These are phyloP conservation scores for Crotalus viridis DNA, from an alignment of 2,113 vertebrate genomes.

Conservation along the genomic window DNA sequence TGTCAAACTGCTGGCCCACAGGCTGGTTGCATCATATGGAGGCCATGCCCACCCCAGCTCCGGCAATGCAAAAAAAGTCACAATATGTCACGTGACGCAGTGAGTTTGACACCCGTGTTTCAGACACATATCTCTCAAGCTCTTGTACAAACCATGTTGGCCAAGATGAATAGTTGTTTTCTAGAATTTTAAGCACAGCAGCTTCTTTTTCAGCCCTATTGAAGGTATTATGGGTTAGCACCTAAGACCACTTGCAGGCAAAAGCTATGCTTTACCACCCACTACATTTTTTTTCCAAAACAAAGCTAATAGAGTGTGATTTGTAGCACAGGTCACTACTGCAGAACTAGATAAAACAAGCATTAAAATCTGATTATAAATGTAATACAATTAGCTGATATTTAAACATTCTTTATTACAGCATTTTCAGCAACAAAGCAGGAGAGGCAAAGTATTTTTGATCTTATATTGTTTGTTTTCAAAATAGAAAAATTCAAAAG, in stretches of 20 bases:
- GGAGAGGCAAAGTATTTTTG: neutral
- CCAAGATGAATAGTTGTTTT: neutral
- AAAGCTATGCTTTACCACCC: neutral
- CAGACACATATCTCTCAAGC: neutral
- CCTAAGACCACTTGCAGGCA: neutral
- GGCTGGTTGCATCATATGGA: too few species aligned
- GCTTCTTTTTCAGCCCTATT: neutral
- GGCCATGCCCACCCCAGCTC: too few species aligned
- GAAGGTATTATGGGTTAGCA: neutral
- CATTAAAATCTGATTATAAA: neutral
- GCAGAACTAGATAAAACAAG: neutral
- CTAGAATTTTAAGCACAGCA: neutral
- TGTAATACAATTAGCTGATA: neutral
- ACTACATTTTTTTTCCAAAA: neutral
- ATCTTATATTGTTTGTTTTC: neutral
- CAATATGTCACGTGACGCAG: too few species aligned
- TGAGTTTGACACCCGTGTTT: too few species aligned
- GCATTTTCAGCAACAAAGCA: neutral
- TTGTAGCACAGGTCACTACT: neutral
- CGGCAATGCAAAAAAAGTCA: too few species aligned
- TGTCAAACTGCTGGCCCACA: too few species aligned
- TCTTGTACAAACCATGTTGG: neutral
- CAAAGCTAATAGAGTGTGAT: neutral
- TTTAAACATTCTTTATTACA: neutral
- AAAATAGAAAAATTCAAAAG: constrained; percentile 20